A percentile compares a stretch with the other conserved stretches of the same genome.
Conservation (phyloP, 2,113 vertebrate genomes). For the Sinocyclocheilus anshuiensis region DNA sequence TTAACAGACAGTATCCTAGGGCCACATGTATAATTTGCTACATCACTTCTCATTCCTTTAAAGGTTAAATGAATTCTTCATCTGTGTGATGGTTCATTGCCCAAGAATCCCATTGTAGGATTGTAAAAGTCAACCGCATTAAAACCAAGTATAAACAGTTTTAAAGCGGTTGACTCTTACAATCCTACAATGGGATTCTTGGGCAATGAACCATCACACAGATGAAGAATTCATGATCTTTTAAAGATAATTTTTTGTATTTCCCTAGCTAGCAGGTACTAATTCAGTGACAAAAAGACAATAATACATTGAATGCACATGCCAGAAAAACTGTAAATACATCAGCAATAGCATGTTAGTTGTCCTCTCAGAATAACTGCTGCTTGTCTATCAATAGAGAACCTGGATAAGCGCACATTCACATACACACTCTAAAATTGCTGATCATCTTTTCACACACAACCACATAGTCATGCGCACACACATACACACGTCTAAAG, state of each 20-base stretch:
- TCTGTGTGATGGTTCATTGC: conserved; percentile 5
- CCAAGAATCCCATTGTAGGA: background rate
- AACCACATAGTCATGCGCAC: background rate
- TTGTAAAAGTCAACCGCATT: background rate
- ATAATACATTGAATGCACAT: background rate
- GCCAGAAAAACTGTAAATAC: background rate
- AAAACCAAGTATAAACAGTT: background rate
- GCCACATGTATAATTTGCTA: conserved; percentile 29
- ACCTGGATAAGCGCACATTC: background rate
- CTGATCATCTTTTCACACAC: background rate
- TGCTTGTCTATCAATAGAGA: no score
- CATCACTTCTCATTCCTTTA: conserved; percentile 15
- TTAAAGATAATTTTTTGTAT: background rate
- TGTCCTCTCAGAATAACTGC: no score
- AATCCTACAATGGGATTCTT: no score
- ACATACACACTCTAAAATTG: no score
- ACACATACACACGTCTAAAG: background rate
- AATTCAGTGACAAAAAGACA: background rate
- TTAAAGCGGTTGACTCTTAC: no score
- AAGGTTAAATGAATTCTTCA: conserved; percentile 33
- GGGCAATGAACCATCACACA: no score
- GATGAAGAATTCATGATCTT: no score
- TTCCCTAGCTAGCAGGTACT: no score
- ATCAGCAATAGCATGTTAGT: background rate
- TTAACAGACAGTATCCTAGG: conserved; percentile 33